These are phyloP conservation scores for Myioborus melanocephalus DNA, from an alignment of 2,797 vertebrate genomes.

Conservation along the genomic window DNA sequence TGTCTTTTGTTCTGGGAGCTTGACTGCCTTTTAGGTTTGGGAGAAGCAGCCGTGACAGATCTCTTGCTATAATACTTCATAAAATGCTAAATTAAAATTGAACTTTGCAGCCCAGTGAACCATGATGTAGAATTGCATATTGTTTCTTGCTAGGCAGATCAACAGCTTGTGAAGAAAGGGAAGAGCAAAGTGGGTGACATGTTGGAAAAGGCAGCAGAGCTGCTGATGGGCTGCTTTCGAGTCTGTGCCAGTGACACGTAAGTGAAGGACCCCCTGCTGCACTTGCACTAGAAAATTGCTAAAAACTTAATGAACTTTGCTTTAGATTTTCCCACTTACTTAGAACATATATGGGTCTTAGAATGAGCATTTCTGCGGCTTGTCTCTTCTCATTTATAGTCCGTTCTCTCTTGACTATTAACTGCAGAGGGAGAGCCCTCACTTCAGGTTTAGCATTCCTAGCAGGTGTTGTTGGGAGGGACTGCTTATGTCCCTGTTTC, in stretches of 20 bases:
- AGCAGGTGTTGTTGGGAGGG: not conserved
- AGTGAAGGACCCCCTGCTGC: constrained; percentile 53
- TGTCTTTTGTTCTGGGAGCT: not conserved
- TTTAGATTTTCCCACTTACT: not conserved
- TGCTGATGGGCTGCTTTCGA: constrained; percentile 96
- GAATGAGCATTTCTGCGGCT: not conserved
- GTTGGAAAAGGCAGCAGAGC: constrained; percentile 94
- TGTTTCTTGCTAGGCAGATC: constrained; percentile 84
- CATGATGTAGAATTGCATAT: not conserved
- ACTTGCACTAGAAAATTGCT: not conserved
- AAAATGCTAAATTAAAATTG: not conserved
- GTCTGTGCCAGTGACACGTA: constrained; percentile 98
- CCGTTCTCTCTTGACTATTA: not conserved
- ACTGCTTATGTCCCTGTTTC: not conserved
- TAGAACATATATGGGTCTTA: not conserved
- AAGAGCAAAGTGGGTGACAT: constrained; percentile 92
- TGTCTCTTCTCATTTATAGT: not conserved
- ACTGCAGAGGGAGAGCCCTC: not conserved
- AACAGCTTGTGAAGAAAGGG: constrained; percentile 90
- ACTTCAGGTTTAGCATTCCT: not conserved
- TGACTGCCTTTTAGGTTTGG: not conserved
- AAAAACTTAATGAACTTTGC: not conserved
- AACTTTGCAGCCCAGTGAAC: not conserved
- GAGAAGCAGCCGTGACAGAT: not conserved
- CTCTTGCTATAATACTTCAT: not conserved